phyloP scores from a whole-genome alignment of 2,113 vertebrate genomes.

The Microcebus lehilahytsara region DNA sequence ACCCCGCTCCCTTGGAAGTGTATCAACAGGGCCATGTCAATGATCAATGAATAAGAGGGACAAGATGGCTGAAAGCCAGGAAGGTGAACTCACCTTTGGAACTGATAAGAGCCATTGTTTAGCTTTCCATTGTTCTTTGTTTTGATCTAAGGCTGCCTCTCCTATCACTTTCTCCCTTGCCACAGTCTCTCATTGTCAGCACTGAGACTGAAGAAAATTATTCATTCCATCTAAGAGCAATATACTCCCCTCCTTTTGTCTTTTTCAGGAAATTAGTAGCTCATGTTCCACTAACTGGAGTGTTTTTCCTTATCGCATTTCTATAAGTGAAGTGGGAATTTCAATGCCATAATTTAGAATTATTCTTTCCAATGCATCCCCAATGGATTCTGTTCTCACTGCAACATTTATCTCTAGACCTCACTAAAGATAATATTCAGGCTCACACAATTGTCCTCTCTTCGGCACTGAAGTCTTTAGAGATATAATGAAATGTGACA shows the following conservation, averaged over 20 bases:
- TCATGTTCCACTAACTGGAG: constrained; percentile 69
- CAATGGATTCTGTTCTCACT: constrained; percentile 47
- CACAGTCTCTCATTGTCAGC: constrained; percentile 57
- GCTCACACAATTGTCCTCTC: constrained; percentile 52
- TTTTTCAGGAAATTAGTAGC: constrained; percentile 66
- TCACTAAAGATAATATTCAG: constrained; percentile 62
- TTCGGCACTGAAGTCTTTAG: constrained; percentile 28
- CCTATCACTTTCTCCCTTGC: constrained; percentile 70
- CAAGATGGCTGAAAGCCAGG: background rate
- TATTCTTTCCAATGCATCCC: constrained; percentile 51
- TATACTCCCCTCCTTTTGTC: constrained; percentile 60
- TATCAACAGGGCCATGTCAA: background rate
- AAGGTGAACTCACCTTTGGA: constrained; percentile 59
- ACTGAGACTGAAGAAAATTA: constrained; percentile 68
- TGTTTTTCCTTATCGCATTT: constrained; percentile 63
- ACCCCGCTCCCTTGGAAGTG: background rate
- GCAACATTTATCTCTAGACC: constrained; percentile 59
- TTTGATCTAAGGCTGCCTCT: constrained; percentile 58
- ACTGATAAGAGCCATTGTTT: constrained; percentile 52
- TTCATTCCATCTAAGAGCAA: constrained; percentile 14
- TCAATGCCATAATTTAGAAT: constrained; percentile 65
- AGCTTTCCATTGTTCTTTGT: constrained; percentile 44
- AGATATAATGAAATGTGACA: constrained; percentile 55
- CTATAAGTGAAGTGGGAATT: constrained; percentile 69
- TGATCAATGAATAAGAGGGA: background rate